phyloP scores from a whole-genome alignment of 2,888 invertebrate genomes.

The Cryptosula pallasiana region DNA sequence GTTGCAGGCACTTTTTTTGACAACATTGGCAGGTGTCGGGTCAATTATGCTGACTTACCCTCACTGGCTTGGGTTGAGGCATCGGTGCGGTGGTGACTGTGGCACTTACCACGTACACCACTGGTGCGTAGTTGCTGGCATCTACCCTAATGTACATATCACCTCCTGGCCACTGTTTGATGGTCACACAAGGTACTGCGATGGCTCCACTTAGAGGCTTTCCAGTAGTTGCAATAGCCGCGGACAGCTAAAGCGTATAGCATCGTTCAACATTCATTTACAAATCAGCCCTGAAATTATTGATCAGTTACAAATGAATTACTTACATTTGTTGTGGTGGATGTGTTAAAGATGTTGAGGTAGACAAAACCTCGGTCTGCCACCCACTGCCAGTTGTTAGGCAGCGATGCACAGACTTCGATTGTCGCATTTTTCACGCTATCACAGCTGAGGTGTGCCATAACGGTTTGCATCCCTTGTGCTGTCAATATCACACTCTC shows the following conservation, averaged over 20 bases:
- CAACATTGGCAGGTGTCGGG: too few relatives aligned
- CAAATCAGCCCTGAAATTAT: too few relatives aligned
- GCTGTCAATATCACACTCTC: neutral
- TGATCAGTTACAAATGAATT: neutral
- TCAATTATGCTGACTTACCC: too few relatives aligned
- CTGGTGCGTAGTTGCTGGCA: neutral
- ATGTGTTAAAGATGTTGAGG: slow-evolving; percentile 29
- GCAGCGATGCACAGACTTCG: neutral
- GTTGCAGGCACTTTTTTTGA: too few relatives aligned
- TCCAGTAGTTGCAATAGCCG: neutral
- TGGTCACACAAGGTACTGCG: neutral
- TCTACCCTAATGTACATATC: slow-evolving; percentile 4
- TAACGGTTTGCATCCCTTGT: neutral
- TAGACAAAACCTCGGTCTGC: slow-evolving; percentile 25
- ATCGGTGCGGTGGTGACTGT: neutral
- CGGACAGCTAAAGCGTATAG: neutral
- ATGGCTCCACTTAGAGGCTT: neutral
- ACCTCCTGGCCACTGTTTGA: neutral
- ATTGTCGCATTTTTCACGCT: neutral
- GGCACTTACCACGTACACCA: neutral
- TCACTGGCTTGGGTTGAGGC: too few relatives aligned
- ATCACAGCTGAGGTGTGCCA: neutral
- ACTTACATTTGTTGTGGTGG: slow-evolving; percentile 13
- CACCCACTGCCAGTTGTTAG: slow-evolving; percentile 8
- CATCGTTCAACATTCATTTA: too few relatives aligned